Evolutionary conservation across 2,113 vertebrate species (phyloP).

Genomic region (Oenanthe melanoleuca): DNA sequence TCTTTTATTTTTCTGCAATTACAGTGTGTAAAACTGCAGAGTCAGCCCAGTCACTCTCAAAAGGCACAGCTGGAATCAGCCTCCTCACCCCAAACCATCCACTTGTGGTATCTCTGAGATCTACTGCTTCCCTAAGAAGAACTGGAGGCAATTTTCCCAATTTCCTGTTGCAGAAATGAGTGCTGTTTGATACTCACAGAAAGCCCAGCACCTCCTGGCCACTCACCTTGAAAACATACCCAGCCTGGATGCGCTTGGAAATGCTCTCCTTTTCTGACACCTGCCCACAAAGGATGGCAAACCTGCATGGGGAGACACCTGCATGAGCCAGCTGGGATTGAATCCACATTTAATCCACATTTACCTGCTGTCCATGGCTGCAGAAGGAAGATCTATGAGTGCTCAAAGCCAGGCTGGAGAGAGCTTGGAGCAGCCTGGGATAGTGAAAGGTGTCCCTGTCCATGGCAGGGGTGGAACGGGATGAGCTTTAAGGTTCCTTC

Average conservation of each 20-base stretch:
- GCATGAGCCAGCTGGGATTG: background rate
- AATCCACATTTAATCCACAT: accelerated
- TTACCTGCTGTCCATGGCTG: accelerated
- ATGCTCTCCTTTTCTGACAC: conserved; percentile 76
- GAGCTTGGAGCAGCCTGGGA: background rate
- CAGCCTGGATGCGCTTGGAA: conserved; percentile 77
- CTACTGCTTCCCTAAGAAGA: accelerated
- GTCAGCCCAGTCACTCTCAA: too few relatives aligned
- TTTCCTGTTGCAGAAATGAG: background rate
- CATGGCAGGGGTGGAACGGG: background rate
- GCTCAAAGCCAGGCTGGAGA: background rate
- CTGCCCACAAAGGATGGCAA: conserved; percentile 78
- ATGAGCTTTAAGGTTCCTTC: background rate
- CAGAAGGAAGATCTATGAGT: background rate
- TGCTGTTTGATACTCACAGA: accelerated
- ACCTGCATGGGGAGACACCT: conserved; percentile 54
- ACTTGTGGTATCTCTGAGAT: accelerated
- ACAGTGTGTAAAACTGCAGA: accelerated
- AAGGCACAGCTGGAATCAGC: accelerated
- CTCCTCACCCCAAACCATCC: background rate
- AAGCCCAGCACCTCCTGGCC: background rate
- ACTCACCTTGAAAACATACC: conserved; percentile 80
- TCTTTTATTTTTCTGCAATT: too few relatives aligned
- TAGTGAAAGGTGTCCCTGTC: background rate
- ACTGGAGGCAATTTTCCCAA: background rate